A percentile compares a stretch with the other conserved stretches of the same genome.
Evolutionary conservation across 2,113 vertebrate species (phyloP).

Genomic region (Salvelinus alpinus): DNA sequence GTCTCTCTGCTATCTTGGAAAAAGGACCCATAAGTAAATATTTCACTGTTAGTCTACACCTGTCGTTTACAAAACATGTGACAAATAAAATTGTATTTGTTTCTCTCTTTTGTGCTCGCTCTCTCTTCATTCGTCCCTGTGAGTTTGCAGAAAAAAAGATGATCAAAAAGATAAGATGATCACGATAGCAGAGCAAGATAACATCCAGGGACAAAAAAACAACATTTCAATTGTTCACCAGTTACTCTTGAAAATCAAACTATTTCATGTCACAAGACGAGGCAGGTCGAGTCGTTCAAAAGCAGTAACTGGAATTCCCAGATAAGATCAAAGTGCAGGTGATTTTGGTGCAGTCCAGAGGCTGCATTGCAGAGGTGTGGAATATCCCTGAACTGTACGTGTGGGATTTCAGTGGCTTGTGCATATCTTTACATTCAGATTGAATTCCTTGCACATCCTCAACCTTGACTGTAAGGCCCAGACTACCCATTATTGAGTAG

Average conservation of each 20-base stretch:
- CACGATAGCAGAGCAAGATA: conserved; percentile 48
- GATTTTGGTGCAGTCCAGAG: conserved; percentile 60
- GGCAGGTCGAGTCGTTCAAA: too few species aligned
- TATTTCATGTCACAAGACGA: too few species aligned
- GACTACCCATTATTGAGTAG: background rate
- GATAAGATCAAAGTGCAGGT: conserved; percentile 59
- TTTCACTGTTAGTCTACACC: too few species aligned
- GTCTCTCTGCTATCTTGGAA: too few species aligned
- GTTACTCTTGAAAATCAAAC: background rate
- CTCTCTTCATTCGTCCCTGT: background rate
- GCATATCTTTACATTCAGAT: conserved; percentile 24
- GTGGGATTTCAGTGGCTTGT: conserved; percentile 14
- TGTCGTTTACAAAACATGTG: too few species aligned
- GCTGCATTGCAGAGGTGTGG: conserved; percentile 61
- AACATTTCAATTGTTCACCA: background rate
- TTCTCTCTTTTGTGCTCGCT: background rate
- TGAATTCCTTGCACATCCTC: conserved; percentile 16
- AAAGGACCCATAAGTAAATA: too few species aligned
- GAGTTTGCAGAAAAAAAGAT: background rate
- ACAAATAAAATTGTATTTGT: too few species aligned
- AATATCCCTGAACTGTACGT: conserved; percentile 27
- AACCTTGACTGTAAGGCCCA: background rate
- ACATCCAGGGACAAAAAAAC: conserved; percentile 40
- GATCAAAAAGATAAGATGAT: conserved; percentile 5
- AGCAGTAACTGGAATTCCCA: background rate